phyloP scores from a whole-genome alignment of 1,140 invertebrate species.

The Pantala flavescens region DNA sequence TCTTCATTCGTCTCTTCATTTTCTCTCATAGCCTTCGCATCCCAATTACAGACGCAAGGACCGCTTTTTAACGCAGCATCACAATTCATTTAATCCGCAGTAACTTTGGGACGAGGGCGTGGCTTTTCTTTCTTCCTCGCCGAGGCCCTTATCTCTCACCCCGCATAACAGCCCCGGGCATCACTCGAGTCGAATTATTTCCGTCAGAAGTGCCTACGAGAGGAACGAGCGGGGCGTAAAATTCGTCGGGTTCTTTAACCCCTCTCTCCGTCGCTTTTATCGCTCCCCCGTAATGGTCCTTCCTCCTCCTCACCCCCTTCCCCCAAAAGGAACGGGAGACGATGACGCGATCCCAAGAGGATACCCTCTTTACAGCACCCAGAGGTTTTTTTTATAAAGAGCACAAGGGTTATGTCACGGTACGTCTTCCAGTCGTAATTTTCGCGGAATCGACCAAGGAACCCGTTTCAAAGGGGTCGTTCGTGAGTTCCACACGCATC shows the following conservation, averaged over 20 bases:
- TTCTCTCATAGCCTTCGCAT: too few species aligned
- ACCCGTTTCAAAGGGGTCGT: too few species aligned
- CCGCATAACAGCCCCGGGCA: neutral
- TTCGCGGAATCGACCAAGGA: too few species aligned
- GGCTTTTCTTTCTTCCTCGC: neutral
- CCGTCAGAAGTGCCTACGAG: neutral
- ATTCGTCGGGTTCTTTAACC: neutral
- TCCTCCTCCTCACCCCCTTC: too few species aligned
- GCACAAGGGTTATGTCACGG: too few species aligned
- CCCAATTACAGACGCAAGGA: too few species aligned
- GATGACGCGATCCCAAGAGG: neutral
- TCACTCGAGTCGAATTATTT: neutral
- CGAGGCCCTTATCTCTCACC: neutral
- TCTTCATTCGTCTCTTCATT: too few species aligned
- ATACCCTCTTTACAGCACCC: too few species aligned
- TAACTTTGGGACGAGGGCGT: neutral
- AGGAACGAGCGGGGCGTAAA: neutral
- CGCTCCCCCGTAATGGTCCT: neutral
- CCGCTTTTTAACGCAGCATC: neutral
- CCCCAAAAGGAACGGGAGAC: neutral
- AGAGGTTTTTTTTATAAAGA: too few species aligned
- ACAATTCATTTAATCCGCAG: neutral
- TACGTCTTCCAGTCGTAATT: too few species aligned
- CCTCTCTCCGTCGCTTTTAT: neutral
- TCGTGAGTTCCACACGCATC: too few species aligned